Percentiles rank a stretch among this genome's conserved stretches.
phyloP scores from a whole-genome alignment of 2,113 vertebrate genomes.

The Anhinga rufa region DNA sequence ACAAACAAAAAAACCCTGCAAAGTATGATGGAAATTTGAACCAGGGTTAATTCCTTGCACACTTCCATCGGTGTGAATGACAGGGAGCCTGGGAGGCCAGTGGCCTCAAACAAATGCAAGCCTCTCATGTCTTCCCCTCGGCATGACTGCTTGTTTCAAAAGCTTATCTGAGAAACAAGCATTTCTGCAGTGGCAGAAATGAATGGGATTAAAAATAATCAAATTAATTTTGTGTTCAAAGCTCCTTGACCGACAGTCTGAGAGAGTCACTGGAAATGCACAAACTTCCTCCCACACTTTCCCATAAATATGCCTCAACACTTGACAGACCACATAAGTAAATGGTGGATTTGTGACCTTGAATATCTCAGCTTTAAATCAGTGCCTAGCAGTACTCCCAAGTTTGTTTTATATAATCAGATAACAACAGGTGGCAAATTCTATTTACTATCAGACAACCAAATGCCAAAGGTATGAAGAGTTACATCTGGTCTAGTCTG shows the following conservation, averaged over 20 bases:
- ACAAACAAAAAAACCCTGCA: background rate
- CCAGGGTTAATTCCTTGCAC: background rate
- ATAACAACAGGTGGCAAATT: constrained; percentile 33
- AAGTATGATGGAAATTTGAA: background rate
- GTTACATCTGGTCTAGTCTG: background rate
- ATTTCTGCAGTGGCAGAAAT: background rate
- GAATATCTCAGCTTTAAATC: constrained; percentile 39
- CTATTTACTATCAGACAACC: constrained; percentile 8
- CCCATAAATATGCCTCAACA: constrained; percentile 30
- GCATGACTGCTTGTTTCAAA: background rate
- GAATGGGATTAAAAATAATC: background rate
- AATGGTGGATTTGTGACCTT: constrained; percentile 31
- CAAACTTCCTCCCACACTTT: background rate
- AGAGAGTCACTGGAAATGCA: background rate
- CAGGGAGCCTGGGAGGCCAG: background rate
- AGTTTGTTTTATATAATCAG: background rate
- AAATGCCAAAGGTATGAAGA: background rate
- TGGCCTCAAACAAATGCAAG: background rate
- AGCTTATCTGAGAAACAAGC: constrained; percentile 13
- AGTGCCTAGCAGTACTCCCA: constrained; percentile 13
- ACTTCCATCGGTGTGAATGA: background rate
- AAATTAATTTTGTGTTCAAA: constrained; percentile 12
- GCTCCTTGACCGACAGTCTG: background rate
- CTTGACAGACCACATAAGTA: background rate
- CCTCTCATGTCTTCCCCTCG: background rate